Evolutionary conservation across 2,113 vertebrate species (phyloP).

Genomic region (Silurus meridionalis): DNA sequence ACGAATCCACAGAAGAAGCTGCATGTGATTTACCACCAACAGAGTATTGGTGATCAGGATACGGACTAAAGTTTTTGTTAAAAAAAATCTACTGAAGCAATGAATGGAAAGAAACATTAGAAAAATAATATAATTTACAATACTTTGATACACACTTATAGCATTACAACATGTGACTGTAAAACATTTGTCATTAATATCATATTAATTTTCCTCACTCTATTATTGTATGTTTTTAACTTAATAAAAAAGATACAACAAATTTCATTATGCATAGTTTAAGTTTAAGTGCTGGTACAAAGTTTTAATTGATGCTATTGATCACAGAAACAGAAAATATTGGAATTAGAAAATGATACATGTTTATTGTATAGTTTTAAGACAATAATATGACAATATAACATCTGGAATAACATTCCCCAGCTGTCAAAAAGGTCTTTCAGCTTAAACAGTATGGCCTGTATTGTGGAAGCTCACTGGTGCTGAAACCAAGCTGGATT

Average conservation of each 20-base stretch:
- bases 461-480: background rate
- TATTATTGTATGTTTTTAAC: background rate
- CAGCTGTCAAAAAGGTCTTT: background rate
- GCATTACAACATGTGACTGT: background rate
- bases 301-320: background rate
- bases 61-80: conserved; percentile 60
- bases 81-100: conserved; percentile 63
- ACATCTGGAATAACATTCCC: background rate
- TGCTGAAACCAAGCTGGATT: no score
- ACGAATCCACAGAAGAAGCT: conserved; percentile 70
- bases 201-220: background rate
- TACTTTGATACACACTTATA: background rate
- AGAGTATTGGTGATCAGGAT: conserved; percentile 79
- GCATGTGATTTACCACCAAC: conserved; percentile 79
- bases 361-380: background rate
- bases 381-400: background rate
- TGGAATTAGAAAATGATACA: background rate
- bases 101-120: background rate
- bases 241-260: background rate
- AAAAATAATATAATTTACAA: background rate
- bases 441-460: background rate
- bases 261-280: background rate
- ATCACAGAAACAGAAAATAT: background rate
- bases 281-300: no score
- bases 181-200: background rate